Base-by-base conservation (phyloP, 2,888 invertebrate species). In the Exocentrus adspersus region DNA sequence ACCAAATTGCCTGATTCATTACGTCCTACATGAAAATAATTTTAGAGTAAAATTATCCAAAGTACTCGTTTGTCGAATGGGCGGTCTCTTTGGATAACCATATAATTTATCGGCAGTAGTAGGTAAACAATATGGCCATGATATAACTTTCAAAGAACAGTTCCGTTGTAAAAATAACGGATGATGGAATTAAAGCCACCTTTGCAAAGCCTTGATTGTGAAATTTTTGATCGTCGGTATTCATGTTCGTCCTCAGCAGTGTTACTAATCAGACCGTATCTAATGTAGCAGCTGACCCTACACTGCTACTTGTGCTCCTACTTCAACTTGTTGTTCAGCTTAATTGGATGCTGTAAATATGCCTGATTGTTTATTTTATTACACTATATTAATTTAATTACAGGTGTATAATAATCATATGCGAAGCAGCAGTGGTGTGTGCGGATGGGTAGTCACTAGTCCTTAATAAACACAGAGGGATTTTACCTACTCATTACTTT, bases 221-320 rank as follows among this genome's bases (percentile, higher is more conserved):
- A 5, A 28, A 51, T 30, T 32, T 16, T 17, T 17, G 20, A 37
- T 12, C 53, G 19, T 10, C 2, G n/a, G 37, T 2, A 46, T 62
- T 19, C 57, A 51, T 65, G 62, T 70, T 60, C 64, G 69, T 70
- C 70, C 72, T 70, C 65, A 72, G 65, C 68, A 68, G 65, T 65
- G 64, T 65, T 70, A 57, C 62, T 60, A 72, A 72, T 65, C 70
- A 72, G 72, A 72, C 71, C 72, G 72, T 65, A 61, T 67, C 70
- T 67, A 67, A 67, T 60, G 41, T 12, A 37, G 20, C 37, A 20
- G 20, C 16, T 21, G 43, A 43, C 17, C 43, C 20, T 43, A 43
- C 43, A 7, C 37, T 12, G 43, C n/a, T 43, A 43, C 20, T 19
- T 43, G n/a, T 6, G 17, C 20, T 17, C 20, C 9, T 43, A 10